Evolutionary conservation across 2,797 vertebrate genomes (phyloP).

Genomic region (Helarctos malayanus): DNA sequence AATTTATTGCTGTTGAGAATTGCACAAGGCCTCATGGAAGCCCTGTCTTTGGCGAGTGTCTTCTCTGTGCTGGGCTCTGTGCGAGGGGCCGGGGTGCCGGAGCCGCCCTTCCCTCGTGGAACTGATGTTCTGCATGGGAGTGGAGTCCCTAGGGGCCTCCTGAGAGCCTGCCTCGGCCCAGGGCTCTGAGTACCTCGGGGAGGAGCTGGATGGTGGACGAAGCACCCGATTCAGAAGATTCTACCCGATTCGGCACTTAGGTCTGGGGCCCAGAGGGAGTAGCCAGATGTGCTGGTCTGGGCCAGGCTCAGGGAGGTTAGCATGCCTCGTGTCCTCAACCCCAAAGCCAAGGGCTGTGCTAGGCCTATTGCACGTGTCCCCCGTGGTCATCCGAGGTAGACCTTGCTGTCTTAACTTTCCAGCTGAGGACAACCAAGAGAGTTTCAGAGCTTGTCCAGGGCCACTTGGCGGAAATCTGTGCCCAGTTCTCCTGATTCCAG

Average conservation of each 20-base stretch:
- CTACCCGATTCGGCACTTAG: neutral
- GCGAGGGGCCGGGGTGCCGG: neutral
- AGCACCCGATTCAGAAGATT: neutral
- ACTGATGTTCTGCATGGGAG: neutral
- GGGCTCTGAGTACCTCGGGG: neutral
- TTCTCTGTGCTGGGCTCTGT: neutral
- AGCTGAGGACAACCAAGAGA: neutral
- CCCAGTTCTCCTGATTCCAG: neutral
- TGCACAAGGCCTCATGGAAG: neutral
- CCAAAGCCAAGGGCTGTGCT: neutral
- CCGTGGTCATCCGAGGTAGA: fast-evolving
- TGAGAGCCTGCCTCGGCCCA: neutral
- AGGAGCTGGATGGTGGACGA: neutral
- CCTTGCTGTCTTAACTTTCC: neutral
- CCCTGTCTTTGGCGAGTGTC: neutral
- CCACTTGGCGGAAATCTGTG: neutral
- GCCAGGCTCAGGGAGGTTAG: neutral
- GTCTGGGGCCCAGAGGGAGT: neutral
- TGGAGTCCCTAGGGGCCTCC: neutral
- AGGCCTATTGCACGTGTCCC: neutral
- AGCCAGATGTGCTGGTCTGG: neutral
- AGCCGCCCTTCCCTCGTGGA: neutral
- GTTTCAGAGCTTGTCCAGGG: neutral
- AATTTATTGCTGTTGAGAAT: slow-evolving; percentile 41
- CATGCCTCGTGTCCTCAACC: neutral